Evolutionary conservation across 1,140 invertebrate species (phyloP), one percentile per base, ranked within the genome.

Genomic region (Drosophila chauvacae): DNA sequence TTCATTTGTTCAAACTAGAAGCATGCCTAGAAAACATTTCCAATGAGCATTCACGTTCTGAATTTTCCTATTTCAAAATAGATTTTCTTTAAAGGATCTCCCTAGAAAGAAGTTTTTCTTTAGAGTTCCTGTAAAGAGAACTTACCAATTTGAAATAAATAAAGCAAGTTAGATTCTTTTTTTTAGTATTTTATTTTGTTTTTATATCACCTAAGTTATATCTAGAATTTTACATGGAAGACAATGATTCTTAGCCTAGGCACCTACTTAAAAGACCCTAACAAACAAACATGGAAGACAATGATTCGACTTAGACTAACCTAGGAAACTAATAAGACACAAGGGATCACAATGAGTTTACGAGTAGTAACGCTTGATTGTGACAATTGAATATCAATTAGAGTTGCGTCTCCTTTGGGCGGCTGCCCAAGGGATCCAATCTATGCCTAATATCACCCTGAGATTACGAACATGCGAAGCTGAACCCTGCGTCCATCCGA

Each of bases 231-330:
- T 85, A 91, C 70, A 91, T 91, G 91, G 91, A 91, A 91, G 91
- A 91, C 91, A 91, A 90, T 88, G 77, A 78, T 81, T 75, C 65
- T 84, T 84, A 84, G 59, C 44, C 66, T 82, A 79, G 56, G 42
- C 7, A 41, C 48, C 35, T 90, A 62, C 35, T 11, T 23, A 51
- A 50, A 37, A 47, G 61, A 77, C 69, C 80, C 87, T 85, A 77
- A 91, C 81, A 91, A 91, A 88, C 75, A 91, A 90, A 90, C 85
- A 85, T 83, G 88, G 90, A 91, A 91, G 90, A 91, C 90, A 91
- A 85, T 88, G 88, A 90, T 81, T 87, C 75, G 55, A 30, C 56
- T 81, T 84, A 50, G 42, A 48, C 70, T 91, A 88, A 53, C 57
- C 48, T 68, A 61, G 50, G 3, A 26, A 55, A 57, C 58, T 45